phyloP scores from a whole-genome alignment of 92 coral and sea anemone species.

The Epizoanthus rinbou region DNA sequence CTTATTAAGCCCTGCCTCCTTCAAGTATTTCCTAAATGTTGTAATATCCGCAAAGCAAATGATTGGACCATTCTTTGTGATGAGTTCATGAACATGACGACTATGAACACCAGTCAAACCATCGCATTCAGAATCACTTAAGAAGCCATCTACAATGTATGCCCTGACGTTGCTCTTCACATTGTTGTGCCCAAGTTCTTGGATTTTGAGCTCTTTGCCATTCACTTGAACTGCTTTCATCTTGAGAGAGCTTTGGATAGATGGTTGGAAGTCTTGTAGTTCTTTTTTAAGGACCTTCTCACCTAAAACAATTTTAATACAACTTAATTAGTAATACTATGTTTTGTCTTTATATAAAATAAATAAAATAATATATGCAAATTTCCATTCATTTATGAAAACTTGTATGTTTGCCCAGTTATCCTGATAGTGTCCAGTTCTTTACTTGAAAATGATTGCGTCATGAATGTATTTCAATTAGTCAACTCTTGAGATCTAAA shows the following conservation, averaged over 20 bases:
- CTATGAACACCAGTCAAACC: constrained; percentile 73
- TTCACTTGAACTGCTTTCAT: constrained; percentile 60
- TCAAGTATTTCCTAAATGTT: constrained; percentile 77
- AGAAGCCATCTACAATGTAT: constrained; percentile 78
- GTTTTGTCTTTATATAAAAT: too few species aligned
- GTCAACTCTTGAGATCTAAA: too few species aligned
- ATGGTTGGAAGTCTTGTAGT: constrained; percentile 65
- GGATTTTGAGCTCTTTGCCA: constrained; percentile 57
- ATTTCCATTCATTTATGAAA: too few species aligned
- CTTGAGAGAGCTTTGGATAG: constrained; percentile 64
- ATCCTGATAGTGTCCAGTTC: too few species aligned
- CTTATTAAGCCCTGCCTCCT: constrained; percentile 66
- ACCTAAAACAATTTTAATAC: background rate
- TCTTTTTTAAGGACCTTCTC: background rate
- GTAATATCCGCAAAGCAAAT: constrained; percentile 84
- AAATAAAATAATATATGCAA: too few species aligned
- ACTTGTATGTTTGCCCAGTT: too few species aligned
- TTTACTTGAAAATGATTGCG: too few species aligned
- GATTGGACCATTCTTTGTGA: constrained; percentile 73
- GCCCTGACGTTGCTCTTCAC: constrained; percentile 77
- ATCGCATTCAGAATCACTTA: constrained; percentile 80
- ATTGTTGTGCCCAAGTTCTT: constrained; percentile 57
- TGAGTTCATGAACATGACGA: constrained; percentile 62
- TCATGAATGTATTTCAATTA: too few species aligned
- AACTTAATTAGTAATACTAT: too few species aligned